These are phyloP conservation scores for Octomys mimax DNA, from an alignment of 2,797 vertebrate species.

Conservation along the genomic window DNA sequence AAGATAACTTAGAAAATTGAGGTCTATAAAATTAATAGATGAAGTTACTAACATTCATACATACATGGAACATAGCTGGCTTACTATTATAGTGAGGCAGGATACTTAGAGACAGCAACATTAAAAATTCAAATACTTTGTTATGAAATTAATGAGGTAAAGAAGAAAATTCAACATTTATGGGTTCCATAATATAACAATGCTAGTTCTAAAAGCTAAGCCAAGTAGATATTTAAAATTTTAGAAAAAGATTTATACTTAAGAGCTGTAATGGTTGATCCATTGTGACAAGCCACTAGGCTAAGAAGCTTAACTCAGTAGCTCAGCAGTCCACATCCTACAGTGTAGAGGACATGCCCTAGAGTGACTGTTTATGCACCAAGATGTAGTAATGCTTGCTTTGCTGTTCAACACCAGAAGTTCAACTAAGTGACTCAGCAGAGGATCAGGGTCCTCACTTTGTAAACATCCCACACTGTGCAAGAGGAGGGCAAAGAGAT, in stretches of 20 bases:
- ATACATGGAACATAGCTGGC: not conserved
- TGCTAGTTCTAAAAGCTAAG: not conserved
- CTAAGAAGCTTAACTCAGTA: too few relatives aligned
- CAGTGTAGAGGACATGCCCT: not conserved
- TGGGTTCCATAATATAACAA: not conserved
- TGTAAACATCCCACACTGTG: not conserved
- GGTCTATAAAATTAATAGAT: not conserved
- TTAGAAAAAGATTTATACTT: not conserved
- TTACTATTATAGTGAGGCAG: not conserved
- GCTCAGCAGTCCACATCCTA: too few relatives aligned
- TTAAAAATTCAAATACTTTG: not conserved
- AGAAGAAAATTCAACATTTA: not conserved
- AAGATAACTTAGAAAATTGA: not conserved
- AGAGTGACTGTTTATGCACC: not conserved
- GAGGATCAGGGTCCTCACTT: not conserved
- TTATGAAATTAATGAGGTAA: not conserved
- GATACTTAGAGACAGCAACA: not conserved
- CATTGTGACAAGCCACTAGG: too few relatives aligned
- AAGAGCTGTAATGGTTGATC: too few relatives aligned
- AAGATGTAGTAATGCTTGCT: not conserved
- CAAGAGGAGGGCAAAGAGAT: not conserved
- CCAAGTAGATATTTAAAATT: not conserved
- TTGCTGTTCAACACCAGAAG: not conserved
- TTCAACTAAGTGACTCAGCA: not conserved
- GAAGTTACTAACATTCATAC: not conserved